Conservation (phyloP, 2,113 vertebrate genomes). For the Semnornis frantzii region DNA sequence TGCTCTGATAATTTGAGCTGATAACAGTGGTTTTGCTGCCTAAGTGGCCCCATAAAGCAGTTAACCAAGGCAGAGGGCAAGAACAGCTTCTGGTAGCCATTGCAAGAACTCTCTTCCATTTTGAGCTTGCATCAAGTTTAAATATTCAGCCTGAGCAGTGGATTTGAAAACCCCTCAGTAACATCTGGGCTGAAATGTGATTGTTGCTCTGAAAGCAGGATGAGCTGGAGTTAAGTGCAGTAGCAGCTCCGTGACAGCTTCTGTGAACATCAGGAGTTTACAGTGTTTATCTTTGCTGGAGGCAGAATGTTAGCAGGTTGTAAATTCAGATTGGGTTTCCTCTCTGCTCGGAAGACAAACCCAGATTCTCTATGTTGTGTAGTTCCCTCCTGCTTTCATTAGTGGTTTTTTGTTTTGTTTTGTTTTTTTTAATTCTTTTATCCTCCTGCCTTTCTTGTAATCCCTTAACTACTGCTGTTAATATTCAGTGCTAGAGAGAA, state of each 20-base stretch:
- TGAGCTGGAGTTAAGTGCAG: not conserved
- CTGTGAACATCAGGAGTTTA: not conserved
- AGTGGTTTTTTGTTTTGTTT: not conserved
- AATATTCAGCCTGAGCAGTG: not conserved
- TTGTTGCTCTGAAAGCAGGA: not conserved
- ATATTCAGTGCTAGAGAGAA: not conserved
- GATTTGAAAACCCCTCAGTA: not conserved
- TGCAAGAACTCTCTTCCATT: not conserved
- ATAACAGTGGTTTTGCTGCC: not conserved
- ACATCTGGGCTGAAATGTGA: not conserved
- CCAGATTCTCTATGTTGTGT: not conserved
- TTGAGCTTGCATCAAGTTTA: not conserved
- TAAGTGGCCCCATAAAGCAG: not conserved
- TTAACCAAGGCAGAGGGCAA: not conserved
- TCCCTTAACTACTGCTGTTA: not conserved
- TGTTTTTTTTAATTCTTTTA: not conserved
- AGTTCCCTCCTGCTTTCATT: not conserved
- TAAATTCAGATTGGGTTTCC: slow-evolving; percentile 48
- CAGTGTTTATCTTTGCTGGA: slow-evolving; percentile 51
- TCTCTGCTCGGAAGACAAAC: not conserved
- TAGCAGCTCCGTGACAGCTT: slow-evolving; percentile 2
- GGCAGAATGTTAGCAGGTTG: slow-evolving; percentile 40
- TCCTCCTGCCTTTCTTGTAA: not conserved
- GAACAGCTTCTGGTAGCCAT: not conserved
- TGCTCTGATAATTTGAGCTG: not conserved